Base-by-base conservation (phyloP, 2,888 invertebrate genomes). In the Psylliodes chrysocephalus region DNA sequence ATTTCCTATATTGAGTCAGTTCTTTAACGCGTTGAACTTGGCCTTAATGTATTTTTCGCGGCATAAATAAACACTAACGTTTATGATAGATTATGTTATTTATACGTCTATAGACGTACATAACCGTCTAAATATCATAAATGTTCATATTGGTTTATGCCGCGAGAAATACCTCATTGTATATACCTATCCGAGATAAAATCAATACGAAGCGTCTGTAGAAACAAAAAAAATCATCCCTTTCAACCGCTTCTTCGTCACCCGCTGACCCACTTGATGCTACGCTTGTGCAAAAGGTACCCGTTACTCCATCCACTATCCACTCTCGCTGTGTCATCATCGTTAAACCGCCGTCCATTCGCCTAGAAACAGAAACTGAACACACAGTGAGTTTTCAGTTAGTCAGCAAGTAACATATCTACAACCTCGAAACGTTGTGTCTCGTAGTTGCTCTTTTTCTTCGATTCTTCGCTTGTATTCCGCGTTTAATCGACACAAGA, bases 241-340 rank as follows among this genome's bases (percentile, higher is more conserved):
- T 38, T 12, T 30, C 1, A 3, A 30, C 33, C 12, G 18, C n/a
- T 33, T 35, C 14, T 4, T 42, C 42, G 42, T 42, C 35, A 14
- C 51, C 59, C 51, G 7, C 2, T 25, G 35, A 18, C 53, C 57
- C 38, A 15, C 28, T 30, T 14, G 33, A 40, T 7, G 52, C 30
- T 53, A 63, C 63, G 63, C 53, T 59, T 15, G 30, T 59, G 63
- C 59, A 54, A 42, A 63, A 59, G 63, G 63, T 63, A 38, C 30
- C 38, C 47, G 38, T 53, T 61, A n/a, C n/a, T n/a, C n/a, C n/a
- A n/a, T 22, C 51, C 25, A 59, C 46, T 44, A 42, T 15, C 40
- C 15, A 18, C 44, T 30, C 30, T 7, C 5, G 40, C 18, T 8
- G n/a, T 19, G n/a, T 17, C 54, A 42, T 18, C 42, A 2, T 42